These are phyloP conservation scores for Exaiptasia diaphana DNA, from an alignment of 64 coral and sea anemone genomes.

Conservation along the genomic window DNA sequence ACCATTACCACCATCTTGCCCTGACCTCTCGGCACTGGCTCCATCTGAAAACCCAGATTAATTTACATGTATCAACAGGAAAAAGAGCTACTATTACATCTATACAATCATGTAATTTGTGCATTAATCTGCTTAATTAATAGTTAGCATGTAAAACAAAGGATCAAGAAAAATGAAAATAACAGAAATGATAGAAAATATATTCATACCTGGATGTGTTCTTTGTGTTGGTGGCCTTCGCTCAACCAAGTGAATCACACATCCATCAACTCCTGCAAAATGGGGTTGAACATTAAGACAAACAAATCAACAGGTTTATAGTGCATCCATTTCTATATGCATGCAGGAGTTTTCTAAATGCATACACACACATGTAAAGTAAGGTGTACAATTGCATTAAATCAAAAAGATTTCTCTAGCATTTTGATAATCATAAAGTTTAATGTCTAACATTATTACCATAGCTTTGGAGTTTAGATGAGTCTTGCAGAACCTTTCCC, in stretches of 20 bases:
- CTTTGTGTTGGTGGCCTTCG: conserved; percentile 43
- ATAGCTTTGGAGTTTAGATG: conserved; percentile 76
- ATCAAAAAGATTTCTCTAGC: no score
- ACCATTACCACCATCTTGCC: no score
- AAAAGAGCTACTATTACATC: conserved; percentile 82
- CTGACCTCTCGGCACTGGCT: no score
- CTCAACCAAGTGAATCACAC: conserved; percentile 97
- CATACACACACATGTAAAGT: background rate
- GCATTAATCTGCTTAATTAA: no score
- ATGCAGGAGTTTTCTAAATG: background rate
- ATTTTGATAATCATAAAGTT: background rate
- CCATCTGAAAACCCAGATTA: no score
- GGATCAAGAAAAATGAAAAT: no score
- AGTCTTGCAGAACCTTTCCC: conserved; percentile 99
- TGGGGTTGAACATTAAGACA: background rate
- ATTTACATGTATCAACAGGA: no score
- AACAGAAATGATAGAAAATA: no score
- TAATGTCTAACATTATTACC: conserved; percentile 27
- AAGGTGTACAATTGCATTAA: no score
- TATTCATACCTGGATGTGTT: no score
- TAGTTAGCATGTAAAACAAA: no score
- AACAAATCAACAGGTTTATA: background rate
- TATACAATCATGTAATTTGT: no score
- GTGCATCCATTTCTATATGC: background rate
- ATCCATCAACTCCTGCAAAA: conserved; percentile 69